Base-by-base conservation (phyloP, 1,140 invertebrate species). In the Meloidogyne floridensis region DNA sequence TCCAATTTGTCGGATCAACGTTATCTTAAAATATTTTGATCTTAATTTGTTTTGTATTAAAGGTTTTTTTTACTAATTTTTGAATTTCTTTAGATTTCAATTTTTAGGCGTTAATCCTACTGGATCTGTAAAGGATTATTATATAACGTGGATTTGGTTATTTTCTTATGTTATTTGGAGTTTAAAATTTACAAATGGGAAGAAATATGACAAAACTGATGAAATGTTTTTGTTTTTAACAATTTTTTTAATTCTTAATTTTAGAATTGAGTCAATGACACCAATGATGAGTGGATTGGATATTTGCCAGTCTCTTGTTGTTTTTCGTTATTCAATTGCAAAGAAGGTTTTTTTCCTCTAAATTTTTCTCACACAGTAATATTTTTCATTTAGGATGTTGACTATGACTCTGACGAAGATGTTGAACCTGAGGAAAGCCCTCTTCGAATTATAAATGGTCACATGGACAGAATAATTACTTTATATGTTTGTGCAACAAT, bases 261-360 rank as follows among this genome's bases (percentile, higher is more conserved):
- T 87, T 70, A 87, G 85, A 59, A 89, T 87, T 47, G 82, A 88
- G 15, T 83, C 87, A 9, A 83, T 88, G 83, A 73, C 87, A 6
- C 73, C 87, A n/a, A 75, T 85, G 32, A 75, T 79, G n/a, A 80
- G 75, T 78, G 83, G 83, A 11, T 70, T 87, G 51, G 65, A 75
- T 72, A 77, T 87, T 18, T 82, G 84, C 8, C 86, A 87, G 72
- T 87, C 86, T 10, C 84, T 84, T 20, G 80, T 85, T 4, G 59
- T 87, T 15, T 87, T 87, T 78, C 81, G 84, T 75, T 77, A 83
- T 43, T 80, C 75, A 13, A 71, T 86, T 20, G 47, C 47, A 47
- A 47, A 6, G 47, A 4, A 47, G 47, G 47, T 47, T 47, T 47
- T 47, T 47, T 32, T 32, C 32, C 32, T 47, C 47, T 47, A 72